Evolutionary conservation across 2,888 invertebrate genomes (phyloP).

Genomic region (Hanleya hanleyi): DNA sequence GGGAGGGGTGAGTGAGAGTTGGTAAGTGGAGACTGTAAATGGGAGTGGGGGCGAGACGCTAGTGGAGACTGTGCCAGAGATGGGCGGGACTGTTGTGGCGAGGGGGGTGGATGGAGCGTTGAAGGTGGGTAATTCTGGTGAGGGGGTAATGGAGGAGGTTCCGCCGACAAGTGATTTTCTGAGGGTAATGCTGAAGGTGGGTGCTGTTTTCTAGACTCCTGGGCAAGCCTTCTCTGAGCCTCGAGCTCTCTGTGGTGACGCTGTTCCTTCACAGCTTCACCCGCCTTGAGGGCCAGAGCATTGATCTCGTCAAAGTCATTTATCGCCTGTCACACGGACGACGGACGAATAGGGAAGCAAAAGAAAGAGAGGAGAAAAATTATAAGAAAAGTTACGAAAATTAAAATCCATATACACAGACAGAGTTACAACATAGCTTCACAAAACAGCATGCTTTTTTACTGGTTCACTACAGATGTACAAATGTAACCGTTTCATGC

Average conservation of each 20-base stretch:
- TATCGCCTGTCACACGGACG: slow-evolving; percentile 30
- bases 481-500: no score
- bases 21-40: not conserved
- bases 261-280: slow-evolving; percentile 57
- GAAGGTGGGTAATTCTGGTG: not conserved
- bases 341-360: slow-evolving; percentile 17
- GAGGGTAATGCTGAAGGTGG: not conserved
- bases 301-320: slow-evolving; percentile 49
- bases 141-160: not conserved
- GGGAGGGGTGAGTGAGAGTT: not conserved
- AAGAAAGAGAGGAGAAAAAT: slow-evolving; percentile 17
- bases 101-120: not conserved
- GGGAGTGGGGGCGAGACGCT: not conserved
- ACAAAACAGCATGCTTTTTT: no score
- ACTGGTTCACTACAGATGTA: no score
- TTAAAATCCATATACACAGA: not conserved
- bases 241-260: slow-evolving; percentile 43
- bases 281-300: slow-evolving; percentile 52
- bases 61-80: not conserved
- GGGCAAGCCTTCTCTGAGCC: slow-evolving; percentile 1
- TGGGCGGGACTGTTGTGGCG: not conserved
- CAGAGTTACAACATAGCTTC: not conserved
- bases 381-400: not conserved
- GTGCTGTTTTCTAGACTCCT: not conserved
- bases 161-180: not conserved